Conservation (phyloP, 1,140 invertebrate species). For the Leucophenga varia region DNA sequence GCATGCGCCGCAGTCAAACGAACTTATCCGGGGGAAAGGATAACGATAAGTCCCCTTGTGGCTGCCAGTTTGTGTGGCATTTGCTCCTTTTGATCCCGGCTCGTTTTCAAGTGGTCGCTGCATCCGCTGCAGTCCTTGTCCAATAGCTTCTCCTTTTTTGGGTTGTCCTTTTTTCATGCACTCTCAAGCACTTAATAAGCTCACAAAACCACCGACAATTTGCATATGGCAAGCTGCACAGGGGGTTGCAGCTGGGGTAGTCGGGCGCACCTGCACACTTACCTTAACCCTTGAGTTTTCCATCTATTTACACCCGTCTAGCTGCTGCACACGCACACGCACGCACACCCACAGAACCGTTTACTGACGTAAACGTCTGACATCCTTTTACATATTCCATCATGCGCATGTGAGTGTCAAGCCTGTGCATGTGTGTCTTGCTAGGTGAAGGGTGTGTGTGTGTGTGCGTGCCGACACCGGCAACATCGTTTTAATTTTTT, state of each 20-base stretch:
- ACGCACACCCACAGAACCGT: conserved; percentile 9
- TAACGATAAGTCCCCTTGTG: conserved; percentile 8
- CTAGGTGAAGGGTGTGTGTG: conserved; percentile 5
- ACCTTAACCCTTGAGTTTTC: conserved; percentile 45
- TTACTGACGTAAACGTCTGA: conserved; percentile 19
- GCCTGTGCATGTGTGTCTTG: conserved; percentile 7
- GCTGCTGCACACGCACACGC: conserved; percentile 10
- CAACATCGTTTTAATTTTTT: conserved; percentile 24
- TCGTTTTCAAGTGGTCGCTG: conserved; percentile 24
- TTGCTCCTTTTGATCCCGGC: conserved; percentile 21
- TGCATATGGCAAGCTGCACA: conserved; percentile 15
- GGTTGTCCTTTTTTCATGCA: conserved; percentile 30
- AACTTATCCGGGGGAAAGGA: conserved; percentile 9
- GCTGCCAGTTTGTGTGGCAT: conserved; percentile 3
- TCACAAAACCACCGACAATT: conserved; percentile 44
- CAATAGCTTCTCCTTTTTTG: neutral
- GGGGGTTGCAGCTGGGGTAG: neutral
- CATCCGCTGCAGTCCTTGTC: conserved; percentile 21
- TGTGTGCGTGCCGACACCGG: conserved; percentile 24
- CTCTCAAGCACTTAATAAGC: conserved; percentile 49
- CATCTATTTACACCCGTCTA: conserved; percentile 21
- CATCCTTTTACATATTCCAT: too few species aligned
- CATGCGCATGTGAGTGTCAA: conserved; percentile 23
- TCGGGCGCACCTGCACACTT: conserved; percentile 29
- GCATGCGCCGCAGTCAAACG: too few species aligned